A percentile compares a stretch with the other conserved stretches of the same genome.
Conservation (phyloP, 2,888 invertebrate genomes). For the Steromphala cineraria region DNA sequence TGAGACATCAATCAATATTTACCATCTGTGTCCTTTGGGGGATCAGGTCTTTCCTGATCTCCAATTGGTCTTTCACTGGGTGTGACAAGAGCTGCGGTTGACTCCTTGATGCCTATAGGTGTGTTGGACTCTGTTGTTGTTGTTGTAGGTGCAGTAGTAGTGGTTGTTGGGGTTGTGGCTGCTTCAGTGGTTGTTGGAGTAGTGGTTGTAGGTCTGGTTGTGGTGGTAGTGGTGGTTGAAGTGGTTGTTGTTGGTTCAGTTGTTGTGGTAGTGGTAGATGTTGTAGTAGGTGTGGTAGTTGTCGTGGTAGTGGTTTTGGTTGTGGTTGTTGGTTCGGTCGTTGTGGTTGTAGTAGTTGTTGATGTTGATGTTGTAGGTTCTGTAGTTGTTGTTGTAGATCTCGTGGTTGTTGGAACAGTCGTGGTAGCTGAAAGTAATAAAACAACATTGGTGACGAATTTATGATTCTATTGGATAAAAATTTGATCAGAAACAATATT, state of each 20-base stretch:
- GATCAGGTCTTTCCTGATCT: neutral
- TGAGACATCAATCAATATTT: neutral
- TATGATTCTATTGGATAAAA: too few species aligned
- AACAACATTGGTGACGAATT: too few species aligned
- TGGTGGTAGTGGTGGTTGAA: constrained; percentile 23
- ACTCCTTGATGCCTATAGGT: neutral
- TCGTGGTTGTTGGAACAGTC: constrained; percentile 14
- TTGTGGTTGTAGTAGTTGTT: neutral
- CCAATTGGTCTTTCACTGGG: neutral
- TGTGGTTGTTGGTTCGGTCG: neutral
- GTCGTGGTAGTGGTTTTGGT: neutral
- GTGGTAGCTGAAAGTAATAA: neutral
- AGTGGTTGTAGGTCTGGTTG: neutral
- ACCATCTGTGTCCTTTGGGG: neutral
- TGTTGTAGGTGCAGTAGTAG: neutral
- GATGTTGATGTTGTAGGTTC: neutral
- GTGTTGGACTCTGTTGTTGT: neutral
- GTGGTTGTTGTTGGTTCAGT: constrained; percentile 21
- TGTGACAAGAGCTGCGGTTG: neutral
- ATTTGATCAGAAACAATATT: neutral
- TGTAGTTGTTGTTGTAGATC: constrained; percentile 11
- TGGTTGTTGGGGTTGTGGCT: neutral
- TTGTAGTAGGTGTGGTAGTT: neutral
- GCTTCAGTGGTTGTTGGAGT: neutral
- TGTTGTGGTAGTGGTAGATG: neutral